Evolutionary conservation across 2,888 invertebrate genomes (phyloP).

Genomic region (Limenitis arthemis): DNA sequence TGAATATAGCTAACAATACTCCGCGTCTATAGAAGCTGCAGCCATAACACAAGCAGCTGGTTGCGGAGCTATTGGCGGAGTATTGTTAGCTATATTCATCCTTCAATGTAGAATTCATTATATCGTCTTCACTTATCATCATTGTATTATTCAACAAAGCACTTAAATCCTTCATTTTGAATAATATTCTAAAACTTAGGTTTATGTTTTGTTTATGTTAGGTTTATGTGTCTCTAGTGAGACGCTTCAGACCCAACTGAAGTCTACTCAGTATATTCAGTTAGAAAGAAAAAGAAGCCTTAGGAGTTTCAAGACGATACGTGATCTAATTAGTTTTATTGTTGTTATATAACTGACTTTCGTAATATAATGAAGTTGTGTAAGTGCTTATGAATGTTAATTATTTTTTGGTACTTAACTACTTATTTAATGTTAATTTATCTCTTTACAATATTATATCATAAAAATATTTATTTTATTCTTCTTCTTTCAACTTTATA

Average conservation of each 20-base stretch:
- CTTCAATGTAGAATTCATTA: conserved; percentile 3
- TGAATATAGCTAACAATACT: conserved; percentile 30
- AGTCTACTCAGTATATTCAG: conserved; percentile 2
- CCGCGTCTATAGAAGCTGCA: conserved; percentile 21
- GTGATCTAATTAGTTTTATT: conserved; percentile 16
- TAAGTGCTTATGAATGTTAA: background rate
- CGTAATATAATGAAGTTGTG: conserved; percentile 2
- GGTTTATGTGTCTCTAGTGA: conserved; percentile 5
- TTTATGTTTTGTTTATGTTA: too few species aligned
- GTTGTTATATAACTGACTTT: conserved; percentile 11
- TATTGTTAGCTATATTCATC: too few species aligned
- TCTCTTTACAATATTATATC: too few species aligned
- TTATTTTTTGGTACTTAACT: too few species aligned
- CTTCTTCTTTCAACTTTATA: too few species aligned
- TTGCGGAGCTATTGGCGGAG: conserved; percentile 32
- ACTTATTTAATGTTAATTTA: too few species aligned
- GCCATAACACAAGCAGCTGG: conserved; percentile 23
- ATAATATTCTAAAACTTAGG: background rate
- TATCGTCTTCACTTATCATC: conserved; percentile 8
- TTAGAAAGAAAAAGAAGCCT: conserved; percentile 17
- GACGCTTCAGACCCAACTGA: conserved; percentile 11
- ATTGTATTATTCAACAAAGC: conserved; percentile 27
- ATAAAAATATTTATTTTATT: too few species aligned
- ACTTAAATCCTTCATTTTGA: conserved; percentile 26
- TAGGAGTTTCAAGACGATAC: conserved; percentile 14